Base-by-base conservation (phyloP, 1,140 invertebrate species). In the Aradophagus sp. region DNA sequence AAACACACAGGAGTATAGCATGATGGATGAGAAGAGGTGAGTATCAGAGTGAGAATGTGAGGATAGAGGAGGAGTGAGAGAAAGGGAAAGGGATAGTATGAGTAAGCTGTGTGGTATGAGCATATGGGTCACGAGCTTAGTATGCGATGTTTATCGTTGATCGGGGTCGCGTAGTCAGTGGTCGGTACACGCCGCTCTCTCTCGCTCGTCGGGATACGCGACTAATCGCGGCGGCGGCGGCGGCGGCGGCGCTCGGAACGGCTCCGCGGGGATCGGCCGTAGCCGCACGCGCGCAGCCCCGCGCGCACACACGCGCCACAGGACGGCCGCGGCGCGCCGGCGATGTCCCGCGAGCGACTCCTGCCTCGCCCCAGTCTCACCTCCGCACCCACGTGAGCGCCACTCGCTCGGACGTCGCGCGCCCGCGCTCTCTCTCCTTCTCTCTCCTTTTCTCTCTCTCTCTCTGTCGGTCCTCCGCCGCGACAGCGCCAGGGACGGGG, bases 371-470 rank as follows among this genome's bases (percentile, higher is more conserved):
- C 59, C 45, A 41, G 70, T 38, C 47, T 11, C 41, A 41, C 41
- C 41, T 55, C 48, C 47, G 36, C 27, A 38, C 41, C 39, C 61
- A 53, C 61, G 61, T 65, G 61, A 65, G 61, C 34, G 61, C 39
- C 20, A 53, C 61, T 38, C 32, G 10, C 34, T 47, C 15, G 32
- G 3, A 47, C 34, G 41, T 38, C 41, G 48, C 48, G 41, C 38
- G 7, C 35, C 23, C 59, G 45, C 45, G 45, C 38, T 42, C 31
- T 27, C 53, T 45, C 23, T 42, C 19, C n/a, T n/a, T n/a, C n/a
- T 42, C 4, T 36, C 20, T 26, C 20, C 31, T n/a, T 27, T 2
- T 50, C 39, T 44, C 13, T 42, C 10, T 35, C 13, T 42, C 27
- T 26, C 7, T 36, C 27, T 27, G 32, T 36, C 45, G 16, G 19